Base-by-base conservation (phyloP, 1,140 invertebrate genomes). In the Condylostylus longicornis region DNA sequence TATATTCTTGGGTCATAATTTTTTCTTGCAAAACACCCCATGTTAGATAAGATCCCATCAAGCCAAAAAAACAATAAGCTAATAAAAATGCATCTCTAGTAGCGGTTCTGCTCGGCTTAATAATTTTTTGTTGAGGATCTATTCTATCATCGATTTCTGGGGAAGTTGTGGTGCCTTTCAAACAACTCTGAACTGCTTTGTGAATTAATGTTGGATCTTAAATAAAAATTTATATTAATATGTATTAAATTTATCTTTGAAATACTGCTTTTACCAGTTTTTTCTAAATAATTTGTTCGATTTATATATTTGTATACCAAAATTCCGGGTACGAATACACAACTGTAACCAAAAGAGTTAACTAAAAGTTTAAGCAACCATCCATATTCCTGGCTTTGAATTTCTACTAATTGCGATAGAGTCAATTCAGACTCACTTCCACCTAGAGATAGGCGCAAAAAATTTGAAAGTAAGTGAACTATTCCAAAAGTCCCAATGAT, bases 1-100 rank as follows among this genome's bases (percentile, higher is more conserved):
- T 54, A 49, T 91, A 91, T 45, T 79, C 74, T 61, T 81, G 77
- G 1, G 82, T 87, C 81, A 88, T 88, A 41, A 90, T 79, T 67
- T 88, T 88, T 63, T 93, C 85, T 63, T 96, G 93, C 32, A 96
- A 63, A 29, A 95, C 68, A 2, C 91, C 93, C 91, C 93, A 98
- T 20, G 83, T 82, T 14, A 97, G 66, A 57, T 93, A 96, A 31
- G 85, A 85, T 2, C 74, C 66, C 72, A 94, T 90, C 2, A 97
- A 68, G 2, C 90, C 90, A 25, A 74, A 54, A 54, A 94, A 86
- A 63, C 90, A 95, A 57, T 86, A 77, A 2, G 72, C 14, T 2
- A 90, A 56, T 19, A 76, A 56, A 27, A 75, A 43, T 5, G 66
- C 61, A 49, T 76, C 70, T 54, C 73, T 65, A 5, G 65, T 53